phyloP scores from a whole-genome alignment of 1,140 invertebrate genomes.

The Hycleus cichorii region DNA sequence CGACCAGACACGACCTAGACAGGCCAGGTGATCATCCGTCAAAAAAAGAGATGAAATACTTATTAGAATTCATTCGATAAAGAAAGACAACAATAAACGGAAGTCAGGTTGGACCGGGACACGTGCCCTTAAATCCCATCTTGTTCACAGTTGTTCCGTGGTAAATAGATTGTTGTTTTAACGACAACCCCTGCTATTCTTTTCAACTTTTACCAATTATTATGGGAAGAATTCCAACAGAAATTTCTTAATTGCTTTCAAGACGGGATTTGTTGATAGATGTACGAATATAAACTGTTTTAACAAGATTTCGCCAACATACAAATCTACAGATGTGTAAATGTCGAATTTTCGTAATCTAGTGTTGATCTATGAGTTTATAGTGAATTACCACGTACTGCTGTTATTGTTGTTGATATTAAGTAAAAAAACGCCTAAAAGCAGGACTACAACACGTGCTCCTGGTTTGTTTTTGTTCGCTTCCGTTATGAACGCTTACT shows the following conservation, averaged over 20 bases:
- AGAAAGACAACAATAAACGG: background rate
- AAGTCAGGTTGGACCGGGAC: constrained; percentile 10
- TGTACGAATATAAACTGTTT: too few species aligned
- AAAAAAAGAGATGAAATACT: too few species aligned
- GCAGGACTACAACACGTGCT: constrained; percentile 20
- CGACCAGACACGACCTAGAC: constrained; percentile 14
- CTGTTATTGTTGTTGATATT: background rate
- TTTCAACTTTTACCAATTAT: too few species aligned
- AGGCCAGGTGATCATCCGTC: constrained; percentile 4
- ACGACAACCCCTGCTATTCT: background rate
- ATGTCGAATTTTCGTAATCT: too few species aligned
- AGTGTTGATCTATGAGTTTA: too few species aligned
- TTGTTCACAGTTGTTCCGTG: constrained; percentile 8
- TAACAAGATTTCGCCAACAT: too few species aligned
- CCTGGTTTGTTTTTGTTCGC: constrained; percentile 25
- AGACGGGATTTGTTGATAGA: too few species aligned
- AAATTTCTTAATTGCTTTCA: too few species aligned
- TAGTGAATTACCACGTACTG: background rate
- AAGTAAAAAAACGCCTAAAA: too few species aligned
- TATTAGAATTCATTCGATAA: too few species aligned
- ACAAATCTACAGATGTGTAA: too few species aligned
- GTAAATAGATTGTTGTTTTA: constrained; percentile 4
- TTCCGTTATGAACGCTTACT: constrained; percentile 18
- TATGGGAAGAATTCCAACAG: too few species aligned
- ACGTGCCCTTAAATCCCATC: constrained; percentile 11